These are phyloP conservation scores for Natrix natrix DNA, from an alignment of 2,797 vertebrate species.

Conservation along the genomic window DNA sequence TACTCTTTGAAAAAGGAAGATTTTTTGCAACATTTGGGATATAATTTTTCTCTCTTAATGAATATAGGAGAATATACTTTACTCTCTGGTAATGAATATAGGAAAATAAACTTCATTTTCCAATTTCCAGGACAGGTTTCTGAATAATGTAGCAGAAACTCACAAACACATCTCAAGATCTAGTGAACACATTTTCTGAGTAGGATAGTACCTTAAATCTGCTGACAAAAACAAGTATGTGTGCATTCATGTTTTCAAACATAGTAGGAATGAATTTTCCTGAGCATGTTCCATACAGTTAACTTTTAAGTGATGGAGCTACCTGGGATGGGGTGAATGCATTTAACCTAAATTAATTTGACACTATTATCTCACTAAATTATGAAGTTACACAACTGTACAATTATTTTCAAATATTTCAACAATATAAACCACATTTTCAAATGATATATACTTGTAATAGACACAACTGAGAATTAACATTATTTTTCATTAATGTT, in stretches of 20 bases:
- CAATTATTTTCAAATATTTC: background rate
- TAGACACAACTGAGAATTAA: background rate
- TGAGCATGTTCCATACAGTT: background rate
- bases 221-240: background rate
- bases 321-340: background rate
- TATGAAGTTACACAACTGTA: background rate
- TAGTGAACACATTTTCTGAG: background rate
- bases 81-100: constrained; percentile 44
- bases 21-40: constrained; percentile 43
- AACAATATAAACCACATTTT: background rate
- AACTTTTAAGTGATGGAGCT: background rate
- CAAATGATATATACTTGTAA: background rate
- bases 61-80: background rate
- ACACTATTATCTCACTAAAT: constrained; percentile 1
- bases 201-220: background rate
- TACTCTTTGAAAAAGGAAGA: constrained; percentile 56
- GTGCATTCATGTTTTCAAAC: background rate
- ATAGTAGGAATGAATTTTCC: background rate
- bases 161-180: background rate
- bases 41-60: constrained; percentile 56
- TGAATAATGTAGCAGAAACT: background rate
- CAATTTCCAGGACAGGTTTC: background rate
- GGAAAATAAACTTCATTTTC: background rate
- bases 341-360: background rate
- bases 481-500: background rate